These are phyloP conservation scores for Anguilla pacifica DNA, from an alignment of 2,797 vertebrate species.

Conservation along the genomic window DNA sequence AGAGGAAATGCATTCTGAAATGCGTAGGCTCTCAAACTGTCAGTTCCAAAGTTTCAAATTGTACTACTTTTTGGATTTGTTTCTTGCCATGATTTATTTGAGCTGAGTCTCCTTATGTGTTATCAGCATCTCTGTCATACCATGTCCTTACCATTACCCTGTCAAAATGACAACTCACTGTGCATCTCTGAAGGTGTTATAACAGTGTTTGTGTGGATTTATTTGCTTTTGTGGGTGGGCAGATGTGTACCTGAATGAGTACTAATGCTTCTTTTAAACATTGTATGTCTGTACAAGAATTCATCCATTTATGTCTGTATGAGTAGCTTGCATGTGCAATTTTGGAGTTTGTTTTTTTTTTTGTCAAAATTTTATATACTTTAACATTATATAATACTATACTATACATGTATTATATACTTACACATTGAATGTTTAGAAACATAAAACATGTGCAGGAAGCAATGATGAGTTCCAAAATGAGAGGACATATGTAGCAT, in stretches of 20 bases:
- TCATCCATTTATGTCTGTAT: neutral
- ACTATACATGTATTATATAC: no score
- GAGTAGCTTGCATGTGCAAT: neutral
- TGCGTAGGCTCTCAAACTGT: neutral
- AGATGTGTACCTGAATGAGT: neutral
- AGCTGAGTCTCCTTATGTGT: slow-evolving; percentile 19
- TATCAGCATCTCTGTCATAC: slow-evolving; percentile 19
- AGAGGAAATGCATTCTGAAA: slow-evolving; percentile 35
- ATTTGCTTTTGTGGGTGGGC: neutral
- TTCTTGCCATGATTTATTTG: slow-evolving; percentile 1
- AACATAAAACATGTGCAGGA: no score
- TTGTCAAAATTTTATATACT: neutral
- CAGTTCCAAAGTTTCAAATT: slow-evolving; percentile 26
- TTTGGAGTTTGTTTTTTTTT: neutral
- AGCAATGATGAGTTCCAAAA: no score
- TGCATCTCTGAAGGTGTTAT: neutral
- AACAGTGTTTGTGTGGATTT: neutral
- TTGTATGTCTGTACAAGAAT: neutral
- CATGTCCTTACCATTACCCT: slow-evolving; percentile 15
- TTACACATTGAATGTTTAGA: no score
- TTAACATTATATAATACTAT: no score
- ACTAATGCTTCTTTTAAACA: neutral
- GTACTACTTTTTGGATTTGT: slow-evolving; percentile 29
- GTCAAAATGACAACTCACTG: slow-evolving; percentile 30
- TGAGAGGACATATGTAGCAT: no score